Conservation (phyloP, 2,797 vertebrate species). For the Miichthys miiuy region DNA sequence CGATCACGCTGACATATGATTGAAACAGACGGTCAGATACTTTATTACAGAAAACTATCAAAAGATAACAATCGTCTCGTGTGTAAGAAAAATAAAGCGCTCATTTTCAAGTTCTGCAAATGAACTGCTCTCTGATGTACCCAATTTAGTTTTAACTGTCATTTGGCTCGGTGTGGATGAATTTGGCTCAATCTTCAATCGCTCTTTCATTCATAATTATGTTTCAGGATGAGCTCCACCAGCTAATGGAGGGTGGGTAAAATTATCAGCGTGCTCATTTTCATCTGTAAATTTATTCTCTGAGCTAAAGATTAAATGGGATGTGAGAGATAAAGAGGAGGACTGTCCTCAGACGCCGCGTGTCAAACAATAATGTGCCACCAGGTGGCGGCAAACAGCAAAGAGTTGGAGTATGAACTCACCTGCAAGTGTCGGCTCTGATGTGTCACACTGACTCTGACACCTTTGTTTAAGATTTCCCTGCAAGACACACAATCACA, state of each 20-base stretch:
- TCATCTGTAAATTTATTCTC: conserved; percentile 13
- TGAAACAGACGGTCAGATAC: conserved; percentile 10
- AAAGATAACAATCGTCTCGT: background rate
- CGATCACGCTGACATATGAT: background rate
- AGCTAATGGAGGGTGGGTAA: conserved; percentile 10
- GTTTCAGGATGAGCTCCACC: background rate
- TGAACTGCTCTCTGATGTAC: background rate
- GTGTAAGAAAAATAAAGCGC: background rate
- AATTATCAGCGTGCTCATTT: conserved; percentile 15
- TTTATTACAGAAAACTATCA: conserved; percentile 2
- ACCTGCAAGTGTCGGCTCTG: conserved; percentile 83
- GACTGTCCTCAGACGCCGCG: no score
- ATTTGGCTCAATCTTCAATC: background rate
- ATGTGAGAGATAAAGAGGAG: background rate
- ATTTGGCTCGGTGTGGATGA: conserved; percentile 1
- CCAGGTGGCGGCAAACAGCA: conserved; percentile 80
- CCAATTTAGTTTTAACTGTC: conserved; percentile 17
- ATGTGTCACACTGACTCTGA: conserved; percentile 21
- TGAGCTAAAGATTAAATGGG: conserved; percentile 21
- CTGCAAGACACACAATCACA: conserved; percentile 66
- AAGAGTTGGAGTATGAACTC: conserved; percentile 29
- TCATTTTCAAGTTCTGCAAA: conserved; percentile 5
- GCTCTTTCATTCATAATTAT: conserved; percentile 12
- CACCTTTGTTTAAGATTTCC: conserved; percentile 70
- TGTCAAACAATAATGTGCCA: conserved; percentile 59